Evolutionary conservation across 1,140 invertebrate genomes (phyloP), one percentile per base, ranked within the genome.

Genomic region (Contarinia nasturtii): DNA sequence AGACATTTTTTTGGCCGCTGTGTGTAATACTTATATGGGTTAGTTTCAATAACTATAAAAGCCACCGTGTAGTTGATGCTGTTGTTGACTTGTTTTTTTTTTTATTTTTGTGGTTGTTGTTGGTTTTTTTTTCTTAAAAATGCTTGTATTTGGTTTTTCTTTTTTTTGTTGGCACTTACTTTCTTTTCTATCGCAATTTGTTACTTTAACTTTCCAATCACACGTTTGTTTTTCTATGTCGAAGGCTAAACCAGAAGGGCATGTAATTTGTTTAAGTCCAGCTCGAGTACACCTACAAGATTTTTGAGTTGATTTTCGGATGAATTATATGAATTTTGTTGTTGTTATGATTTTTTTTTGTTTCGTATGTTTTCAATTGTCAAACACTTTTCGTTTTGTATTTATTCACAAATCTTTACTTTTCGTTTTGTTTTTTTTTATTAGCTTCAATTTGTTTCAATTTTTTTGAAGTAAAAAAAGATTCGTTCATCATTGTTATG

Each of bases 151-250:
- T 47, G 38, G 18, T 33, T 50, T 47, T 43, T 49, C 10, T 19
- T 37, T 15, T 49, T 47, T 43, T 50, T 42, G 18, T 33, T 50
- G 33, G 40, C 73, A 86, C 86, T 91, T 87, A 91, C 87, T 89
- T 80, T 89, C 86, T 65, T 89, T 77, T 73, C 82, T 83, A 75
- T 90, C 83, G 80, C 87, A 92, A 80, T 87, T 90, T 74, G 74
- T 83, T 74, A 91, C 87, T 79, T 91, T 90, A 74, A 80, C 83
- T 76, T 90, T 91, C 86, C 88, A 92, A 75, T 92, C 87, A 74
- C 89, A 92, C 69, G 87, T 92, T 74, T 93, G 89, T 77, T 90
- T 88, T 74, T 88, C 82, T 72, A 93, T 80, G 77, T 93, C 89
- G 78, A 93, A 93, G 72, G 85, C 82, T 74, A 93, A 76, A 72